Evolutionary conservation across 2,797 vertebrate genomes (phyloP).

Genomic region (Cebuella pygmaea): DNA sequence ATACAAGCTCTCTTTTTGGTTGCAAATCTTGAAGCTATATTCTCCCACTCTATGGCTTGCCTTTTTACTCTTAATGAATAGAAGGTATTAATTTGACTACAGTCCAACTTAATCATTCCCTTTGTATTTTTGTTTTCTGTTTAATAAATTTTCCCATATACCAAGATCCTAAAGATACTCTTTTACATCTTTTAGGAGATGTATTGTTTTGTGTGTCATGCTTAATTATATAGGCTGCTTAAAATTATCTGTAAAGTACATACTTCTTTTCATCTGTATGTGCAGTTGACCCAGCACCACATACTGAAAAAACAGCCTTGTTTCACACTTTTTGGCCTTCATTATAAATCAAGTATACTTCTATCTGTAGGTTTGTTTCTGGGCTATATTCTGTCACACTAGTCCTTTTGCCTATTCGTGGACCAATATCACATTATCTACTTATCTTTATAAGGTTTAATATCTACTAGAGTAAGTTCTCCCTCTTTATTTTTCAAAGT

Average conservation of each 20-base stretch:
- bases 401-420: neutral
- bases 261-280: neutral
- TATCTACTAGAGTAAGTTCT: neutral
- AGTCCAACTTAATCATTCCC: neutral
- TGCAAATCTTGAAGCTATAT: neutral
- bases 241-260: neutral
- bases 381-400: neutral
- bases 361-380: neutral
- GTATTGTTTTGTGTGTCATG: neutral
- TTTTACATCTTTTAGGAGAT: neutral
- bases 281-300: neutral
- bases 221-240: neutral
- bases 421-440: neutral
- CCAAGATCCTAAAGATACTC: slow-evolving; percentile 1
- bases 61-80: slow-evolving; percentile 29
- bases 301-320: neutral
- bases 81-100: neutral
- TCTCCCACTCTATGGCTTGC: neutral
- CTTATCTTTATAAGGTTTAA: neutral
- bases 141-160: neutral
- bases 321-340: neutral
- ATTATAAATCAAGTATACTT: neutral
- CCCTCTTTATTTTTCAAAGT: neutral
- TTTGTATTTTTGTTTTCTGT: neutral
- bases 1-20: neutral